phyloP scores from a whole-genome alignment of 2,888 invertebrate species.

The Sarcophaga rosellei region DNA sequence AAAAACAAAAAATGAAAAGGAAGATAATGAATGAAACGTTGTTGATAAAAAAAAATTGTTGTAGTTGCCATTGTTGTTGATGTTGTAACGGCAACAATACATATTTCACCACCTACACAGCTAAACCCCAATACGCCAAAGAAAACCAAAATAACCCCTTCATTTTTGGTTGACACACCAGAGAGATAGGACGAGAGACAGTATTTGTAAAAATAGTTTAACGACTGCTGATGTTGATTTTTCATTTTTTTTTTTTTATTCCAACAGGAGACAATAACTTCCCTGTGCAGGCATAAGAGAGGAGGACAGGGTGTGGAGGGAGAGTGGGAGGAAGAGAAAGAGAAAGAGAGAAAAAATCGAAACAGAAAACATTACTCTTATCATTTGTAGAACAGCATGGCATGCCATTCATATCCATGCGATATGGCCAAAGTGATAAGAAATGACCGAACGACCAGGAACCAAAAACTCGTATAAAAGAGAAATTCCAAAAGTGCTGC shows the following conservation, averaged over 20 bases:
- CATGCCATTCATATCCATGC: conserved; percentile 76
- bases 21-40: conserved; percentile 58
- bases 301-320: neutral
- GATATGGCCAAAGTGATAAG: conserved; percentile 73
- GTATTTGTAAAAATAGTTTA: conserved; percentile 58
- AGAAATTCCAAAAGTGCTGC: neutral
- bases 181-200: neutral
- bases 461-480: conserved; percentile 45
- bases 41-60: conserved; percentile 31
- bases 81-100: neutral
- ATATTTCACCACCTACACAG: conserved; percentile 17
- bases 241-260: neutral
- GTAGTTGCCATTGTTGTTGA: neutral
- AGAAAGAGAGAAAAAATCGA: neutral
- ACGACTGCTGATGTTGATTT: conserved; percentile 48
- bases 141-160: conserved; percentile 40
- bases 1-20: neutral
- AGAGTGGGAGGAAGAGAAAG: neutral
- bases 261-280: neutral
- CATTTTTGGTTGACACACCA: neutral
- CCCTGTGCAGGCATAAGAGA: neutral
- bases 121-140: conserved; percentile 33
- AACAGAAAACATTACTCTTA: conserved; percentile 45
- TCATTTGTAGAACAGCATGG: conserved; percentile 71
- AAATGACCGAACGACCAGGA: conserved; percentile 55